Conservation (phyloP, 2,797 vertebrate species). For the Urocyon cinereoargenteus region DNA sequence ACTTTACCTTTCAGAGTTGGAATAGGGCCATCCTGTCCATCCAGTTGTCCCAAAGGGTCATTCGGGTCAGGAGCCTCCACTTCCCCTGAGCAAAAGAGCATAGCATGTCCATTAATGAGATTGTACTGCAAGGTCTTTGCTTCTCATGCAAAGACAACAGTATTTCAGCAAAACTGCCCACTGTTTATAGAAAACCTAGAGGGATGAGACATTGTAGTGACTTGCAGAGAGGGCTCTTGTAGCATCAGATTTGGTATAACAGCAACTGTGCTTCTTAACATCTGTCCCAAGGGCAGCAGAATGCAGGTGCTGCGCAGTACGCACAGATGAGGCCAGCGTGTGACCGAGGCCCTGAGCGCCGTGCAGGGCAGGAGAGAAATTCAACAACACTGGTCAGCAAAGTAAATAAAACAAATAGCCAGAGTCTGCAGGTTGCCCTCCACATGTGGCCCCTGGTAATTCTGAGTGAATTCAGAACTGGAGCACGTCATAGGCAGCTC, state of each 20-base stretch:
- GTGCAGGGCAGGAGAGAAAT: neutral
- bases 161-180: neutral
- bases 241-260: neutral
- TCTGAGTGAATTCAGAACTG: neutral
- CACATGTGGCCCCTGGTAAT: neutral
- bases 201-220: fast-evolving
- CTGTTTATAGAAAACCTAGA: neutral
- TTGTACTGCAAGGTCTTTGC: neutral
- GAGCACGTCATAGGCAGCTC: neutral
- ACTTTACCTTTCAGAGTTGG: conserved; percentile 91
- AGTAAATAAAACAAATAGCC: neutral
- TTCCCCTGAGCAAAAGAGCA: conserved; percentile 85
- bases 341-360: neutral
- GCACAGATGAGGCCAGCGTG: neutral
- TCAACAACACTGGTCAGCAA: neutral
- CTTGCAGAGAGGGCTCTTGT: neutral
- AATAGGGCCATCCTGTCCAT: conserved; percentile 88
- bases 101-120: neutral
- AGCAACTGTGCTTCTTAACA: neutral
- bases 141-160: neutral
- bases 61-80: conserved; percentile 86
- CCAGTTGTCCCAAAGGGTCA: conserved; percentile 88
- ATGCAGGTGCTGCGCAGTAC: fast-evolving
- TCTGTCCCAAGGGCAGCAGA: neutral
- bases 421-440: neutral